A percentile compares a stretch with the other conserved stretches of the same genome.
phyloP scores from a whole-genome alignment of 2,113 vertebrate species.

The Serilophus lunatus region DNA sequence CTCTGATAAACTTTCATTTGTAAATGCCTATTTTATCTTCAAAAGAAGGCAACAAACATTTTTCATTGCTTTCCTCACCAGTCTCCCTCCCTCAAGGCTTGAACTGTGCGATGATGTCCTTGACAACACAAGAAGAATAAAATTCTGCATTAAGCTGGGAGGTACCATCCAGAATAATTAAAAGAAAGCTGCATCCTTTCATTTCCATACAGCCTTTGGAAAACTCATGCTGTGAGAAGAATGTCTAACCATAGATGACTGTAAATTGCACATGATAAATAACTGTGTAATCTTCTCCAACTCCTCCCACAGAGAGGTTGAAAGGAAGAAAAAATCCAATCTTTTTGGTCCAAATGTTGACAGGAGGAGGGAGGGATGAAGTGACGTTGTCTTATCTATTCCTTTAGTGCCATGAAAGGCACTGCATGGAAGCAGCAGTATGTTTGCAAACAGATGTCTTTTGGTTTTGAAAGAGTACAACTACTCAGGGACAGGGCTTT shows the following conservation, averaged over 20 bases:
- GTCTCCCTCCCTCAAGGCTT: not conserved
- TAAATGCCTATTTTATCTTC: not conserved
- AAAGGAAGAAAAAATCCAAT: not conserved
- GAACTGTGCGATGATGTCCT: not conserved
- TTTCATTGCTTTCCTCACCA: not conserved
- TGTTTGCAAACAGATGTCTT: not conserved
- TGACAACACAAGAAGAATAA: conserved; percentile 16
- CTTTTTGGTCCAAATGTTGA: not conserved
- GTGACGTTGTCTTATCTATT: not conserved
- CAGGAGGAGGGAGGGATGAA: not conserved
- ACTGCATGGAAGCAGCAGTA: not conserved
- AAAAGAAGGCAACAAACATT: not conserved
- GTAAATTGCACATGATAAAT: not conserved
- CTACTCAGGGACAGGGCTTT: not conserved
- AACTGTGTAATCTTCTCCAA: not conserved
- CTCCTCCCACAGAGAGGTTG: not conserved
- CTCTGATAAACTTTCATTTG: not conserved
- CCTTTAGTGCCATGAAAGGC: not conserved
- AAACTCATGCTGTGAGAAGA: not conserved
- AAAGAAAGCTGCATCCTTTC: not conserved
- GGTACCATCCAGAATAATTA: not conserved
- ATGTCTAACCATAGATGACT: not conserved
- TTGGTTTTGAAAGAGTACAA: not conserved
- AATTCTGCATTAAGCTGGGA: not conserved
- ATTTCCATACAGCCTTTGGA: not conserved